phyloP scores from a whole-genome alignment of 1,140 invertebrate genomes.

The Vanessa atalanta region DNA sequence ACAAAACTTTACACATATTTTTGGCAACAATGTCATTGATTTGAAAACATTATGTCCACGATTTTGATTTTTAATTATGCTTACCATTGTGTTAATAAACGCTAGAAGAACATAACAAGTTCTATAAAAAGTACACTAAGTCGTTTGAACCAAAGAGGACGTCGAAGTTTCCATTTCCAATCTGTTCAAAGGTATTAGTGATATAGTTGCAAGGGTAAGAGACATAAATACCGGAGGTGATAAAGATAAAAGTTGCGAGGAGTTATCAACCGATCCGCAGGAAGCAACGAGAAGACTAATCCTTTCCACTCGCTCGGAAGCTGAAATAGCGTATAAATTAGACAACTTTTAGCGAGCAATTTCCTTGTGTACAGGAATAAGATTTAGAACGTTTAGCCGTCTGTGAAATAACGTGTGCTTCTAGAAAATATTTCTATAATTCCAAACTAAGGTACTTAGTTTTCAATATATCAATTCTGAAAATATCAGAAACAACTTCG shows the following conservation, averaged over 20 bases:
- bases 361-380: slow-evolving; percentile 56
- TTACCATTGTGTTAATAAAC: no score
- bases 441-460: not conserved
- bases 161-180: slow-evolving; percentile 16
- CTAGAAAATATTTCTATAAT: not conserved
- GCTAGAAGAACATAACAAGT: not conserved
- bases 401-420: slow-evolving; percentile 11
- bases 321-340: slow-evolving; percentile 62
- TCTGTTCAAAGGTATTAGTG: slow-evolving; percentile 39
- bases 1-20: no score
- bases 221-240: slow-evolving; percentile 47
- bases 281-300: slow-evolving; percentile 52
- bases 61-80: no score
- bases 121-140: not conserved
- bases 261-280: slow-evolving; percentile 48
- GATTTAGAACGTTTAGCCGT: slow-evolving; percentile 45
- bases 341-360: slow-evolving; percentile 66
- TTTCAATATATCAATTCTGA: not conserved
- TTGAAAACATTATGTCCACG: no score
- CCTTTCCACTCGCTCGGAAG: slow-evolving; percentile 43
- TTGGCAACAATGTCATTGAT: no score
- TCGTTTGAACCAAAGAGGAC: slow-evolving; percentile 9
- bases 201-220: slow-evolving; percentile 29
- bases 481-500: no score
- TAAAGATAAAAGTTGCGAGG: slow-evolving; percentile 46